Percentiles rank a stretch among this genome's conserved stretches.
phyloP scores from a whole-genome alignment of 2,888 invertebrate species.

The Scaptomyza reducta region DNA sequence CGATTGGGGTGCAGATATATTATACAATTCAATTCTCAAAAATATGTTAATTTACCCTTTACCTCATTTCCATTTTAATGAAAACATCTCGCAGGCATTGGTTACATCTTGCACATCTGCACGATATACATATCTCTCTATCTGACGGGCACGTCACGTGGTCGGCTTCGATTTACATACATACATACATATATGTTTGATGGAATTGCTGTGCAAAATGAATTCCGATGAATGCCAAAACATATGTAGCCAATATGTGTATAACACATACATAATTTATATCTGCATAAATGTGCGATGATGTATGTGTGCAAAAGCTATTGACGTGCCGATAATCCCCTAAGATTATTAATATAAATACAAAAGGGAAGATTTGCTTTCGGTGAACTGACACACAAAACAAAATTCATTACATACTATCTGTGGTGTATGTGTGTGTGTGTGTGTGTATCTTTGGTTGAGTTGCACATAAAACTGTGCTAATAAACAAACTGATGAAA shows the following conservation, averaged over 20 bases:
- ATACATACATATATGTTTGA: not conserved
- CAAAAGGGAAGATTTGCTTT: slow-evolving; percentile 21
- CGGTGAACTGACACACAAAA: slow-evolving; percentile 41
- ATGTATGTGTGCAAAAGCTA: slow-evolving; percentile 28
- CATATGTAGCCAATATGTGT: slow-evolving; percentile 5
- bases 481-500: slow-evolving; percentile 52
- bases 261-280: slow-evolving; percentile 4
- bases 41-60: slow-evolving; percentile 5
- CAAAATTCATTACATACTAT: slow-evolving; percentile 52
- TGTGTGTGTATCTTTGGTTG: slow-evolving; percentile 9
- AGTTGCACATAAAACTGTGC: slow-evolving; percentile 43
- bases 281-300: slow-evolving; percentile 7
- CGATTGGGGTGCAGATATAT: not conserved
- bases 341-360: slow-evolving; percentile 60
- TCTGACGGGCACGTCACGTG: slow-evolving; percentile 30
- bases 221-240: slow-evolving; percentile 33
- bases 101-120: slow-evolving; percentile 14
- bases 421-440: not conserved
- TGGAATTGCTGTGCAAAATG: slow-evolving; percentile 31
- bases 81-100: slow-evolving; percentile 4
- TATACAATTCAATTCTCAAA: not conserved
- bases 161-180: slow-evolving; percentile 36
- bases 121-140: not conserved
- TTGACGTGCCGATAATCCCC: slow-evolving; percentile 67
- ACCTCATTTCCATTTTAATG: slow-evolving; percentile 33